Evolutionary conservation across 2,113 vertebrate species (phyloP), one percentile per base, ranked within the genome.

Genomic region (Mirza zaza): DNA sequence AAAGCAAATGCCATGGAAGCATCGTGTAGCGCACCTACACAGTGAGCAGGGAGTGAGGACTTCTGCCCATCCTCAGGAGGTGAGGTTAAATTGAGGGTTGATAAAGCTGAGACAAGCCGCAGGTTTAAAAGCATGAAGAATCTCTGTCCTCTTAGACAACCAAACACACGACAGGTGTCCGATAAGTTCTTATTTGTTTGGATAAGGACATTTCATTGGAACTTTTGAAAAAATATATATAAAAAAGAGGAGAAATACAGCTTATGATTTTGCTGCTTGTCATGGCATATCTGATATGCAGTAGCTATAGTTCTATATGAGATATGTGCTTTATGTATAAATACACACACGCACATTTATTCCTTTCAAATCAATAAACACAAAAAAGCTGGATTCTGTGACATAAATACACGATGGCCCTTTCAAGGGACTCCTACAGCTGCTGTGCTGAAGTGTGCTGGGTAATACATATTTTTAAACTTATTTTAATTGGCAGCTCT

Each of bases 381-480:
- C 39, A 55, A 34, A 55, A 34, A 61, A 36, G 9, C 45, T 76
- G 4, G 21, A 67, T 42, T 75, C 36, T 63, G 6, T 75, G 76
- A 87, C 8, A 42, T 57, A 42, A 42, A 39, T 13, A 3, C 3
- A 52, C 57, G 9, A 13, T 91, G 17, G 2, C 8, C 68, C 34
- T 68, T 39, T 50, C 29, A 75, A 79, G 20, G 65, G 6, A 0
- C 42, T 20, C 25, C 12, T 55, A n/a, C 7, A 87, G 20, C 7
- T 50, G 21, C 50, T 52, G 21, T 39, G 34, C 2, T 52, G 90
- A 92, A 45, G 36, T 75, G 39, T 68, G 18, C 1, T 80, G 10
- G 6, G 45, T 59, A 90, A 84, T 57, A 48, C 1, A 23, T 75
- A 39, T 76, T 94, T 76, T 76, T 55, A 95, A 91, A 94, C 13